A percentile compares a stretch with the other conserved stretches of the same genome.
Evolutionary conservation across 1,140 invertebrate genomes (phyloP).

Genomic region (Calycopis cecrops): DNA sequence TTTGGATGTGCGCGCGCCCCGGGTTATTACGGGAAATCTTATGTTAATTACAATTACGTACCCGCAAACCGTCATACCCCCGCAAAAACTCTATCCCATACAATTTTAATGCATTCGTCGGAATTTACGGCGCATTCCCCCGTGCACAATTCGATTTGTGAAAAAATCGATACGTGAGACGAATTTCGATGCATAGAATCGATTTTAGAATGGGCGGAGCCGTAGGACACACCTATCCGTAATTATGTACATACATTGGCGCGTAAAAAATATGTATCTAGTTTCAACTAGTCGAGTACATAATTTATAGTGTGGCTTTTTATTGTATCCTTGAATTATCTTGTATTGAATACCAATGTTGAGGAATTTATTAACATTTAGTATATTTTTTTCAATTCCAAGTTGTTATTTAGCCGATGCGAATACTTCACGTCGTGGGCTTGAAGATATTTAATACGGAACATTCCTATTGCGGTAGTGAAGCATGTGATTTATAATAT

Average conservation of each 20-base stretch:
- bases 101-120: constrained; percentile 63
- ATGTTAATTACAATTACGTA: constrained; percentile 69
- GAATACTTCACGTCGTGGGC: no score
- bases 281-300: constrained; percentile 5
- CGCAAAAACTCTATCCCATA: constrained; percentile 56
- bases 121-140: constrained; percentile 60
- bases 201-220: constrained; percentile 36
- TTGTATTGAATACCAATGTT: constrained; percentile 9
- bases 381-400: constrained; percentile 1
- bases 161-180: constrained; percentile 37
- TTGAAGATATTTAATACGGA: no score
- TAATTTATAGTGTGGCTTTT: constrained; percentile 14
- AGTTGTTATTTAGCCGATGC: no score
- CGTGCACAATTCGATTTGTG: constrained; percentile 33
- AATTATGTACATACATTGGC: constrained; percentile 13
- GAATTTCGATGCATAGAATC: constrained; percentile 47
- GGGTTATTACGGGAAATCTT: constrained; percentile 62
- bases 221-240: constrained; percentile 33
- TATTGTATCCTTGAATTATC: constrained; percentile 16
- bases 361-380: constrained; percentile 1
- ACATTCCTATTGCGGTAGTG: no score
- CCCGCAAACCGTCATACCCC: constrained; percentile 41
- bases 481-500: no score
- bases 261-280: constrained; percentile 14
- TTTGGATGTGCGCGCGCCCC: constrained; percentile 48